Base-by-base conservation (phyloP, 2,888 invertebrate species). In the Blomia tropicalis region DNA sequence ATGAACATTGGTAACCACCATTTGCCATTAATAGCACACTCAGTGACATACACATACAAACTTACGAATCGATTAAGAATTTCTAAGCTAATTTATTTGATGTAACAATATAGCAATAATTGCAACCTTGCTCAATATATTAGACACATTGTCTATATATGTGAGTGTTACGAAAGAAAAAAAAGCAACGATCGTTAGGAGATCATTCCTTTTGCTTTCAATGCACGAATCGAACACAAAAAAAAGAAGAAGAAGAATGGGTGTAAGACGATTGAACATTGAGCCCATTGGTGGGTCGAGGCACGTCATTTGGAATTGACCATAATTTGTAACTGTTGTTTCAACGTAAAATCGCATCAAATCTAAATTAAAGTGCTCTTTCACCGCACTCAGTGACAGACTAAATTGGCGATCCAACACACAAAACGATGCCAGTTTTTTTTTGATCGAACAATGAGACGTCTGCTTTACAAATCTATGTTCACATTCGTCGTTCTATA, bases 311-410 rank as follows among this genome's bases (percentile, higher is more conserved):
- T 36, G 36, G 36, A 7, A 36, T 36, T 7, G 36, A n/a, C 7
- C 51, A 19, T 47, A 47, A 47, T 47, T 47, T 47, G 51, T 47
- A 11, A 19, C 51, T 47, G 51, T n/a, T 47, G 51, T 14, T 11
- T n/a, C 22, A n/a, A 25, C 7, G 7, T 7, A 7, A 47, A 47
- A 11, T 47, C 51, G n/a, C 7, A 47, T 47, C 51, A 47, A 47
- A 47, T 47, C 51, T 47, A 47, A 47, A 47, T 47, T 47, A 47
- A 47, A 47, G 51, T 47, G 51, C 51, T 47, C 51, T 47, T 47
- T 47, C 7, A 47, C 7, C 7, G 22, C 7, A 14, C 51, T 11
- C 51, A 7, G 51, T 47, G 51, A 47, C 51, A 47, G n/a, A 11
- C 51, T 19, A 47, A 47, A 47, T 47, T 47, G 51, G 51, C 51